Conservation (phyloP, 1,140 invertebrate genomes). For the Cylas formicarius region DNA sequence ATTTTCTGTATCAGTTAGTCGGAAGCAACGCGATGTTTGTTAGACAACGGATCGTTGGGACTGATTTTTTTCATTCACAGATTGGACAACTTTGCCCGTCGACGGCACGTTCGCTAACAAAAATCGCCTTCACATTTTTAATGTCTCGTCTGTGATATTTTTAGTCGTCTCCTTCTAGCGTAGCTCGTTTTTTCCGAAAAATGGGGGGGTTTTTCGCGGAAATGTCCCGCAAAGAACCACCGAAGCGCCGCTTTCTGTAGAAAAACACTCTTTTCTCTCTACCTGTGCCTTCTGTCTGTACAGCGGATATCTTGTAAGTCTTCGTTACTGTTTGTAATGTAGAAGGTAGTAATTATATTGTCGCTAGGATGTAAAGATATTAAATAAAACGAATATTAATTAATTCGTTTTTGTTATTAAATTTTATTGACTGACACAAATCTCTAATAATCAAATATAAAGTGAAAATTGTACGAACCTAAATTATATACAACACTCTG, state of each 20-base stretch:
- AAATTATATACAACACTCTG: too few relatives aligned
- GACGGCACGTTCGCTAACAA: constrained; percentile 1
- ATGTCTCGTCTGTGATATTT: constrained; percentile 28
- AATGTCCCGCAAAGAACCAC: too few relatives aligned
- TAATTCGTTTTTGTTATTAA: too few relatives aligned
- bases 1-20: constrained; percentile 6
- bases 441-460: too few relatives aligned
- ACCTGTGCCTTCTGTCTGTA: constrained; percentile 41
- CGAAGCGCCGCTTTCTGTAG: too few relatives aligned
- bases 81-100: background rate
- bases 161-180: constrained; percentile 18
- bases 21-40: constrained; percentile 3
- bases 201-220: too few relatives aligned
- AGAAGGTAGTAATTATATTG: constrained; percentile 16
- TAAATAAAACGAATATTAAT: too few relatives aligned
- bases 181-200: too few relatives aligned
- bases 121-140: constrained; percentile 23
- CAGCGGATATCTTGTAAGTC: constrained; percentile 22
- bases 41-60: constrained; percentile 10
- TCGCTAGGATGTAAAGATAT: too few relatives aligned
- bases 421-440: too few relatives aligned
- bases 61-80: too few relatives aligned
- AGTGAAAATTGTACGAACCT: too few relatives aligned
- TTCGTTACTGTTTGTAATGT: constrained; percentile 30
- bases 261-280: constrained; percentile 26